Percentiles rank a stretch among this genome's conserved stretches.
phyloP scores from a whole-genome alignment of 2,113 vertebrate species.

The Oreochromis aureus region DNA sequence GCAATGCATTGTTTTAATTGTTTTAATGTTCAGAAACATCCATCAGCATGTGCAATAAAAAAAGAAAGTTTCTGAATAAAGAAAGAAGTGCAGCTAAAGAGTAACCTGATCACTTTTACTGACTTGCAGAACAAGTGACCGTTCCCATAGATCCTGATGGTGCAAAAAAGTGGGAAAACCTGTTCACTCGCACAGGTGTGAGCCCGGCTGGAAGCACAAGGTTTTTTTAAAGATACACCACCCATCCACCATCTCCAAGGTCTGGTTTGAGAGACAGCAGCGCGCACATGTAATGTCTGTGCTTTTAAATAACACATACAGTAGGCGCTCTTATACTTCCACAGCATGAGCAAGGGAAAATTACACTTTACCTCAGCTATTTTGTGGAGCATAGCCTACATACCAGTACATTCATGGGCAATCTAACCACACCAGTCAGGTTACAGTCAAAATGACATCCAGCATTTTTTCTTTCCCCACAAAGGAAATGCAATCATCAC shows the following conservation, averaged over 20 bases:
- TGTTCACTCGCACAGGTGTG: constrained; percentile 36
- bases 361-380: background rate
- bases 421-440: background rate
- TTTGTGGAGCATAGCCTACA: background rate
- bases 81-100: background rate
- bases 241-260: background rate
- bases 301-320: background rate
- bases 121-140: background rate
- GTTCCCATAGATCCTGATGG: background rate
- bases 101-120: background rate
- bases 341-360: background rate
- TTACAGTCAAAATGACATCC: background rate
- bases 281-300: background rate
- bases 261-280: constrained; percentile 41
- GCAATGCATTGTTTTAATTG: background rate
- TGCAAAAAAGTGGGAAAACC: constrained; percentile 36
- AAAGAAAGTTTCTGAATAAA: background rate
- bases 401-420: background rate
- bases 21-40: background rate
- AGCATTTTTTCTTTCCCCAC: background rate
- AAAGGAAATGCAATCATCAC: background rate
- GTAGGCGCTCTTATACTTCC: background rate
- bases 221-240: background rate
- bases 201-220: background rate
- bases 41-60: fast-evolving